Evolutionary conservation across 2,888 invertebrate species (phyloP).

Genomic region (Hypercompe scribonia): DNA sequence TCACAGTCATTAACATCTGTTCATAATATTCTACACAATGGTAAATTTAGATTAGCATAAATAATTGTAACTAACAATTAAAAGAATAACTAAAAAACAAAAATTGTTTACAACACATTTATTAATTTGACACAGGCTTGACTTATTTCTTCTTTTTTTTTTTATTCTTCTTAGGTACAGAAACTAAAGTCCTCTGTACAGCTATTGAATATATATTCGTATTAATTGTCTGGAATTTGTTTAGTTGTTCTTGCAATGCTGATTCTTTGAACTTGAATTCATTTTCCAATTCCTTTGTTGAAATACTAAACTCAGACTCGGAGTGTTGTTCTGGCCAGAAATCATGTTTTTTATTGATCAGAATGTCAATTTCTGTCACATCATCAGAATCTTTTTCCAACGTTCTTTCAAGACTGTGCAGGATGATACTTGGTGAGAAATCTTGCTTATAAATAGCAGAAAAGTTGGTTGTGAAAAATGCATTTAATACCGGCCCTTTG

Average conservation of each 20-base stretch:
- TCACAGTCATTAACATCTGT: background rate
- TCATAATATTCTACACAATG: background rate
- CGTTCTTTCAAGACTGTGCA: slow-evolving; percentile 88
- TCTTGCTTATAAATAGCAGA: slow-evolving; percentile 87
- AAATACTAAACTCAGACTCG: slow-evolving; percentile 45
- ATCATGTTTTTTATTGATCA: slow-evolving; percentile 70
- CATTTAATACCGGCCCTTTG: slow-evolving; percentile 92
- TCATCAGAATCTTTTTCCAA: slow-evolving; percentile 84
- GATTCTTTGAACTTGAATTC: slow-evolving; percentile 66
- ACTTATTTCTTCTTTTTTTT: slow-evolving; percentile 62
- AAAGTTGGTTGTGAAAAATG: slow-evolving; percentile 88
- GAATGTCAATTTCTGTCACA: slow-evolving; percentile 76
- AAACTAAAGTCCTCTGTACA: slow-evolving; percentile 76
- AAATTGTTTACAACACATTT: slow-evolving; percentile 18
- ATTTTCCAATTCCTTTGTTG: slow-evolving; percentile 59
- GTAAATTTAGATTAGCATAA: background rate
- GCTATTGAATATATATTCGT: slow-evolving; percentile 86
- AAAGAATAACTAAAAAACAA: background rate
- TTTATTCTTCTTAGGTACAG: slow-evolving; percentile 59
- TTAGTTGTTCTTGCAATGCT: slow-evolving; percentile 80
- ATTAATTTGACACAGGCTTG: slow-evolving; percentile 25
- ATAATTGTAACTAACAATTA: background rate
- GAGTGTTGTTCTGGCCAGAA: slow-evolving; percentile 71
- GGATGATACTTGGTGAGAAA: slow-evolving; percentile 85
- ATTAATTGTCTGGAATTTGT: slow-evolving; percentile 86